These are phyloP conservation scores for Falco naumanni DNA, from an alignment of 2,797 vertebrate species.

Conservation along the genomic window DNA sequence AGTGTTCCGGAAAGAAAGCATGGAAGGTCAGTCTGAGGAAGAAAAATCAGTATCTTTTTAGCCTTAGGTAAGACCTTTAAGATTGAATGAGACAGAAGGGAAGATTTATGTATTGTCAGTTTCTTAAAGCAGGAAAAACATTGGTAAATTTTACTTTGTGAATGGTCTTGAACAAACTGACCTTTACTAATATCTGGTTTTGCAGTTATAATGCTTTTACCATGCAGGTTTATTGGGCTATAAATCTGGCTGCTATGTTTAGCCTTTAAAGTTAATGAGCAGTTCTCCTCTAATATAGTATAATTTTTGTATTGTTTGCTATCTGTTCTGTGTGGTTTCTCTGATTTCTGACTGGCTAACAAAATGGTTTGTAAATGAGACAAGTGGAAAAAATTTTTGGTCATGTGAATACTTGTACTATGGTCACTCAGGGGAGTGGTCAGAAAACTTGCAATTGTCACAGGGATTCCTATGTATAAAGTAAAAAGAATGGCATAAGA, in stretches of 20 bases:
- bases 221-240: background rate
- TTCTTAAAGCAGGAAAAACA: background rate
- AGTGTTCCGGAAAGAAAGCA: constrained; percentile 67
- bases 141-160: background rate
- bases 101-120: background rate
- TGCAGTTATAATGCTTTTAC: background rate
- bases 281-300: background rate
- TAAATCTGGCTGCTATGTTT: background rate
- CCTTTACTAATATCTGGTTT: background rate
- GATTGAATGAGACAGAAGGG: background rate
- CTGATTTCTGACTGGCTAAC: background rate
- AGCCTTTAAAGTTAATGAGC: background rate
- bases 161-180: background rate
- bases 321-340: background rate
- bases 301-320: background rate
- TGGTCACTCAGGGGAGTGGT: background rate
- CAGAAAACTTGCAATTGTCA: background rate
- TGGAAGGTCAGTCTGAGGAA: background rate
- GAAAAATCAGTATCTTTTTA: background rate
- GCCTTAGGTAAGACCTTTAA: background rate
- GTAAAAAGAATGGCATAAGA: background rate
- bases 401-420: background rate
- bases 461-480: background rate
- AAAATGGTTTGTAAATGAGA: background rate
- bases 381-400: background rate